Base-by-base conservation (phyloP, 2,888 invertebrate species). In the Helobdella robusta region DNA sequence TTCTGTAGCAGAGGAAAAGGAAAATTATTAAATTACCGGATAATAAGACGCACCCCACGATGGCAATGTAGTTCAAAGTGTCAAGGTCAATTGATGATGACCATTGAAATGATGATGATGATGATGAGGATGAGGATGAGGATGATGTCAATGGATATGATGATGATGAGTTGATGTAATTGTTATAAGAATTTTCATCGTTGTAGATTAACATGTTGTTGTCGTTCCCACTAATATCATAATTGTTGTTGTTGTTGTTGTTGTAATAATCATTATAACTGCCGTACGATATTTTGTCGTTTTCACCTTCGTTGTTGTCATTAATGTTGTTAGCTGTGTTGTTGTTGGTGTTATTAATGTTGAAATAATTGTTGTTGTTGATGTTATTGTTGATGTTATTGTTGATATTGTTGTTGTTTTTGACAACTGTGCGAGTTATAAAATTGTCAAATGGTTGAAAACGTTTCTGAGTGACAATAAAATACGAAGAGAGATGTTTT, bases 1-100 rank as follows among this genome's bases (percentile, higher is more conserved):
- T 36, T 8, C 50, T 30, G 20, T 50, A 62, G 34, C 62, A 62
- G 28, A 62, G 48, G 30, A 32, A 50, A 28, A 62, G 50, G 28
- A 62, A 62, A 18, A 62, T 32, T 18, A 48, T 1, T 1, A 62
- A 25, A 35, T 62, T 62, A 1, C 50, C 62, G 30, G 62, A 25
- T 15, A 62, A 35, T n/a, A 62, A 30, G 28, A 62, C 32, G 28
- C 62, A 62, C n/a, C 62, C 62, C 25, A 62, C 15, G 1, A 32
- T 44, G 1, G 62, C 62, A 5, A 62, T 50, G 62, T 62, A 46
- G 62, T 62, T 62, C 32, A 62, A 28, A 20, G 50, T 48, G 23
- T 46, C 34, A n/a, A 62, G 48, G 25, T 60, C 60, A 4, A 46
- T 25, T 28, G 46, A 32, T 15, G 25, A 46, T 20, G 61, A 28